Evolutionary conservation across 1,140 invertebrate genomes (phyloP), one percentile per base, ranked within the genome.

Genomic region (Drosophila nasuta): DNA sequence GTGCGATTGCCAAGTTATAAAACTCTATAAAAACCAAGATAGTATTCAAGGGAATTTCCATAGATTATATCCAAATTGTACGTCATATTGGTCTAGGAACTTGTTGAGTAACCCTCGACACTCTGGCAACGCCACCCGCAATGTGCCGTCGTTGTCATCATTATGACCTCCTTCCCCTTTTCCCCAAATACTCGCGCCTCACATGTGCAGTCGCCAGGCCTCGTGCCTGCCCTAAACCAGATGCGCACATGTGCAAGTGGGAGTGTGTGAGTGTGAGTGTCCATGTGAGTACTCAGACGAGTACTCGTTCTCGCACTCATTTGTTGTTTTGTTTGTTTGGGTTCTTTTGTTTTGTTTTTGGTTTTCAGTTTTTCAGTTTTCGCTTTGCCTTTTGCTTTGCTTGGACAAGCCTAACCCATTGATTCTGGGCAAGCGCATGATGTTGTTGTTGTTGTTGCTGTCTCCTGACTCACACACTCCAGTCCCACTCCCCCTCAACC

Each of bases 201-300:
- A 78, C 62, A 70, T 71, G 51, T 51, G 73, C 25, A 60, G 33
- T 33, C 25, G 20, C 52, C 72, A 52, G 38, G n/a, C 49, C 46
- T 49, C 8, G 38, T 41, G 38, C 41, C 17, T 76, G 75, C 75
- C 76, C 77, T 80, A 79, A 87, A 76, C 82, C 82, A 87, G 83
- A 87, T 82, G 83, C 80, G 82, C 82, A 88, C 79, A 88, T 82
- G 68, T 46, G 67, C 64, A 33, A 45, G 62, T 57, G 46, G 46
- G 65, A 30, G 8, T 45, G 25, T 45, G 38, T 13, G 33, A 52
- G 30, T 51, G 33, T n/a, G 59, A 46, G 51, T 52, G 45, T 7
- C 30, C 57, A 20, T 54, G 38, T 25, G 58, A 38, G 62, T 72
- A 59, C 45, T 43, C 56, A 30, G 1, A 43, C 6, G 30, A 46